Conservation (phyloP, 2,797 vertebrate species). For the Pangasius djambal region DNA sequence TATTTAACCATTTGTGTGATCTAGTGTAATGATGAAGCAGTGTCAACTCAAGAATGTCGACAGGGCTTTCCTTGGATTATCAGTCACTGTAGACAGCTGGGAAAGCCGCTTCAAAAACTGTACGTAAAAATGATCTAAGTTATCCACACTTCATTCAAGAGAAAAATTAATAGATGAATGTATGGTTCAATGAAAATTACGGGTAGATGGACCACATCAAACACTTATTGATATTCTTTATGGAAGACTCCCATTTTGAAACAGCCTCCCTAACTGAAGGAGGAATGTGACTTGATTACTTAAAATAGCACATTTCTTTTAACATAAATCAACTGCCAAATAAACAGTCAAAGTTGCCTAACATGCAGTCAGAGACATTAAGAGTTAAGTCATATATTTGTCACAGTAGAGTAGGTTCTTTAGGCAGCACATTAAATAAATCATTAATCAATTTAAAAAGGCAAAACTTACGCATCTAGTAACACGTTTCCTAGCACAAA, state of each 20-base stretch:
- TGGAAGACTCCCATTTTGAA: neutral
- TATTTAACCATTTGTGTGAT: neutral
- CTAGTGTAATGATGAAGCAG: neutral
- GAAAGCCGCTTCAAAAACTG: neutral
- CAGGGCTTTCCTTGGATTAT: neutral
- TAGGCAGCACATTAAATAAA: neutral
- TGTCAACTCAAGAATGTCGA: neutral
- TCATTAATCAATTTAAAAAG: neutral
- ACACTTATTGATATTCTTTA: neutral
- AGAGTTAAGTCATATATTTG: neutral
- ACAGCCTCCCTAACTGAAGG: neutral
- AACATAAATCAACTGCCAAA: neutral
- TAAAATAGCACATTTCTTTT: neutral
- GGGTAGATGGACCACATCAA: neutral
- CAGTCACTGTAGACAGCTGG: neutral
- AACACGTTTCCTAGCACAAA: neutral
- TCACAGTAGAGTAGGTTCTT: neutral
- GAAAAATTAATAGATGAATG: neutral
- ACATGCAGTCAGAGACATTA: neutral
- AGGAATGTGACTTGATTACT: neutral
- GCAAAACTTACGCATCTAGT: no score
- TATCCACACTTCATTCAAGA: neutral
- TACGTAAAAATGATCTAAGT: neutral
- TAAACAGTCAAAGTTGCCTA: neutral
- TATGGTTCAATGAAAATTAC: neutral